phyloP scores from a whole-genome alignment of 2,888 invertebrate species.

The Apotomis turbidana region DNA sequence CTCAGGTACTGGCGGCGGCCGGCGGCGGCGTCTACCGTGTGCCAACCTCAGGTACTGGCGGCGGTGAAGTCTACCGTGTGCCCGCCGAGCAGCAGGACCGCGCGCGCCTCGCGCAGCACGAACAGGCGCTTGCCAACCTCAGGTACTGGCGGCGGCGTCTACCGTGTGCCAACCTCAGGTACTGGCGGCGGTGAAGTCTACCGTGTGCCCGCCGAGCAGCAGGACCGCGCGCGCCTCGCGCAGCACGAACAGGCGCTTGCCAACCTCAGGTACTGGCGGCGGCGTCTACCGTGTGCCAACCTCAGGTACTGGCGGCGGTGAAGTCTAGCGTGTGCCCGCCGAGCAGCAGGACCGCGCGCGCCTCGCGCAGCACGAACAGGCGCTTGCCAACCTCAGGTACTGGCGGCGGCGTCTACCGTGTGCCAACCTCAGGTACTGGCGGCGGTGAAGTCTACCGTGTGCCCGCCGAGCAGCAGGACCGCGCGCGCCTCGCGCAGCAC shows the following conservation, averaged over 20 bases:
- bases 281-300: neutral
- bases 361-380: neutral
- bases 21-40: too few relatives aligned
- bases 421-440: slow-evolving; percentile 86
- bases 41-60: neutral
- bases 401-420: neutral
- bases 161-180: slow-evolving; percentile 80
- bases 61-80: too few relatives aligned
- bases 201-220: slow-evolving; percentile 80
- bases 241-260: slow-evolving; percentile 79
- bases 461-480: slow-evolving; percentile 86
- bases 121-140: neutral
- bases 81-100: too few relatives aligned
- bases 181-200: slow-evolving; percentile 71
- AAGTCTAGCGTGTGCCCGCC: neutral
- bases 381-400: neutral
- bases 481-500: slow-evolving; percentile 46
- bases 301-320: neutral
- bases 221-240: slow-evolving; percentile 75
- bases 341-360: neutral
- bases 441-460: neutral
- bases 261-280: slow-evolving; percentile 48
- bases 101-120: neutral
- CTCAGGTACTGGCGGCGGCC: too few relatives aligned
- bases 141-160: too few relatives aligned